These are phyloP conservation scores for Melieria omissa DNA, from an alignment of 2,888 invertebrate species.

Conservation along the genomic window DNA sequence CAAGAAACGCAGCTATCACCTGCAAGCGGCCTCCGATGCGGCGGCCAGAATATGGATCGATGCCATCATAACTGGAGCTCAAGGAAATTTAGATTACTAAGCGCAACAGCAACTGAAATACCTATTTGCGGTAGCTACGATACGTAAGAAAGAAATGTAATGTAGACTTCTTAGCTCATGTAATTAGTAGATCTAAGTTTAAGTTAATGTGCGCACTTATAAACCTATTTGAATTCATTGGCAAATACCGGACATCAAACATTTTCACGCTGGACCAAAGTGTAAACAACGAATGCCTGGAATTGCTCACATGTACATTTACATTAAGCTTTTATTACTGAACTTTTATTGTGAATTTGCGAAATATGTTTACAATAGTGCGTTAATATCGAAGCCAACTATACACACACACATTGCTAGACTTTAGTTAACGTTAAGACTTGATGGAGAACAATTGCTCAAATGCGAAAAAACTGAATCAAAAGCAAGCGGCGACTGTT, in stretches of 20 bases:
- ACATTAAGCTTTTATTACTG: neutral
- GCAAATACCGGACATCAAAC: conserved; percentile 6
- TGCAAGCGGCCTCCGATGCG: conserved; percentile 94
- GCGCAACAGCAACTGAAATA: neutral
- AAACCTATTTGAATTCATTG: neutral
- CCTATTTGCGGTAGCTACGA: neutral
- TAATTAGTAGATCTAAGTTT: too few species aligned
- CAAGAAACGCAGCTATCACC: conserved; percentile 85
- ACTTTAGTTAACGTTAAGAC: conserved; percentile 12
- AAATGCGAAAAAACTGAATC: conserved; percentile 11
- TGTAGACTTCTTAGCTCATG: neutral
- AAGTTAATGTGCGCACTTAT: neutral
- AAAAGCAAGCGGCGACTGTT: neutral
- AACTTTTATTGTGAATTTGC: neutral
- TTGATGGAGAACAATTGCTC: conserved; percentile 18
- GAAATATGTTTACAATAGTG: too few species aligned
- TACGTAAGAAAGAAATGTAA: neutral
- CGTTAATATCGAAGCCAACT: neutral
- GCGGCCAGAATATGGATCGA: conserved; percentile 98
- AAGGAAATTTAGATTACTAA: conserved; percentile 66
- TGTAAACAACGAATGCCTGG: neutral
- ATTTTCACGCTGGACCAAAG: conserved; percentile 22
- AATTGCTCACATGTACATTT: neutral
- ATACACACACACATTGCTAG: conserved; percentile 1
- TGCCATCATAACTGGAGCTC: conserved; percentile 68